Evolutionary conservation across 2,888 invertebrate genomes (phyloP).

Genomic region (Mesopsocus fuscifrons): DNA sequence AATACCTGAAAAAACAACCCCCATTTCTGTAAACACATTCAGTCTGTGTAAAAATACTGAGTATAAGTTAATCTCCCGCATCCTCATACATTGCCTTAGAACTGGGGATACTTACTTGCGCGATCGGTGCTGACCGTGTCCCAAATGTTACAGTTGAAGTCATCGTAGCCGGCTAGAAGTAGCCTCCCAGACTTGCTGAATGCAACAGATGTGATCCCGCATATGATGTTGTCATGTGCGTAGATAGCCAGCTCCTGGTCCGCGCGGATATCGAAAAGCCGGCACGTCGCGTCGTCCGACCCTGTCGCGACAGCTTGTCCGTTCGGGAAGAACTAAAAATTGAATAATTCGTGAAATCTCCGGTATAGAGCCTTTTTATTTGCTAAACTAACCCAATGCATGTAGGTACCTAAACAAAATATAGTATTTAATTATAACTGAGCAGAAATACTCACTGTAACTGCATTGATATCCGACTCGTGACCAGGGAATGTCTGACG

Average conservation of each 20-base stretch:
- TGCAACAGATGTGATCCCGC: conserved; percentile 98
- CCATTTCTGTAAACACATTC: no score
- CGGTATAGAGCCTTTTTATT: no score
- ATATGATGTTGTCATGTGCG: conserved; percentile 99
- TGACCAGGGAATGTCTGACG: conserved; percentile 99
- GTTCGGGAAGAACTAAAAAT: conserved; percentile 97
- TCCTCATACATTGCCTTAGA: no score
- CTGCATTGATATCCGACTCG: conserved; percentile 99
- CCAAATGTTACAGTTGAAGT: conserved; percentile 99
- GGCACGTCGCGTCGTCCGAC: conserved; percentile 98
- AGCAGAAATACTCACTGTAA: no score
- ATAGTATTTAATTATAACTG: no score
- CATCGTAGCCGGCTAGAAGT: conserved; percentile 95
- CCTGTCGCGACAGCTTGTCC: conserved; percentile 99
- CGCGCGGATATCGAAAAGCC: conserved; percentile 97
- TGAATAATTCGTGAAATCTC: no score
- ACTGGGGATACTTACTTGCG: no score
- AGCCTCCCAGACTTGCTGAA: conserved; percentile 95
- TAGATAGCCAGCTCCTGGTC: conserved; percentile 99
- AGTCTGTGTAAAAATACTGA: no score
- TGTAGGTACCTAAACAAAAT: no score
- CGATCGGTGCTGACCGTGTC: conserved; percentile 99
- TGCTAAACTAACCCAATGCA: no score
- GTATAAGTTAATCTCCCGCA: no score
- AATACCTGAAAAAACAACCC: no score